Percentiles rank a stretch among this genome's conserved stretches.
These are phyloP conservation scores for Lerista edwardsae DNA, from an alignment of 2,797 vertebrate species.

Conservation along the genomic window DNA sequence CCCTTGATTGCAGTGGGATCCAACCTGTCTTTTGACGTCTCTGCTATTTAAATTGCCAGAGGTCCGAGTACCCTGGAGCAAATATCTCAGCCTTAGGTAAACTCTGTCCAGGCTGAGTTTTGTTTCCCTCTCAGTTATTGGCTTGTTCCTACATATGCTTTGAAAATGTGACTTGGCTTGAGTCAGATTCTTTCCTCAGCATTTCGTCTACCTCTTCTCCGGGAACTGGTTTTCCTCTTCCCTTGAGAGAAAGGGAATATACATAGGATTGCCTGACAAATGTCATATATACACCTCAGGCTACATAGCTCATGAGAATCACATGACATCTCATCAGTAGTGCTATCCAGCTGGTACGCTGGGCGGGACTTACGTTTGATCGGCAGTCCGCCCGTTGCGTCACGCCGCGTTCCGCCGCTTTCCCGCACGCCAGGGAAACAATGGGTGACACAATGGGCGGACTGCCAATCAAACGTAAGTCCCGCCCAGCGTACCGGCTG, in stretches of 20 bases:
- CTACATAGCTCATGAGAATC: not conserved
- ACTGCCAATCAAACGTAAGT: too few species aligned
- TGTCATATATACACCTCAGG: not conserved
- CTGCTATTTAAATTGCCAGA: not conserved
- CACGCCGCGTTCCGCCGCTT: too few species aligned
- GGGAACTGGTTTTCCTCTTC: not conserved
- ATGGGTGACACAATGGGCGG: too few species aligned
- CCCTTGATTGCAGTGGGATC: not conserved
- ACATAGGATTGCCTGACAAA: not conserved
- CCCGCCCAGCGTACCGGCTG: too few species aligned
- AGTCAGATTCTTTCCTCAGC: conserved; percentile 11
- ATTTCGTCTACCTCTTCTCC: not conserved
- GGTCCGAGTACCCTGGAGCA: not conserved
- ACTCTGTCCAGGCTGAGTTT: not conserved
- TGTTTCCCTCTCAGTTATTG: not conserved
- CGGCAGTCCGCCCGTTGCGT: too few species aligned
- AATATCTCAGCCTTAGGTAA: not conserved
- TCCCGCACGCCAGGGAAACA: too few species aligned
- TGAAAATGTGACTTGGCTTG: not conserved
- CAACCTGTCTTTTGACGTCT: not conserved
- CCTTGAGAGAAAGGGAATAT: not conserved
- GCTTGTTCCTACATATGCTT: not conserved
- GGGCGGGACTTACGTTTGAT: too few species aligned
- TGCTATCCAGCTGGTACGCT: too few species aligned
- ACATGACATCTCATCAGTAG: too few species aligned